A percentile compares a stretch with the other conserved stretches of the same genome.
phyloP scores from a whole-genome alignment of 2,888 invertebrate genomes.

The Morinoia aosen region DNA sequence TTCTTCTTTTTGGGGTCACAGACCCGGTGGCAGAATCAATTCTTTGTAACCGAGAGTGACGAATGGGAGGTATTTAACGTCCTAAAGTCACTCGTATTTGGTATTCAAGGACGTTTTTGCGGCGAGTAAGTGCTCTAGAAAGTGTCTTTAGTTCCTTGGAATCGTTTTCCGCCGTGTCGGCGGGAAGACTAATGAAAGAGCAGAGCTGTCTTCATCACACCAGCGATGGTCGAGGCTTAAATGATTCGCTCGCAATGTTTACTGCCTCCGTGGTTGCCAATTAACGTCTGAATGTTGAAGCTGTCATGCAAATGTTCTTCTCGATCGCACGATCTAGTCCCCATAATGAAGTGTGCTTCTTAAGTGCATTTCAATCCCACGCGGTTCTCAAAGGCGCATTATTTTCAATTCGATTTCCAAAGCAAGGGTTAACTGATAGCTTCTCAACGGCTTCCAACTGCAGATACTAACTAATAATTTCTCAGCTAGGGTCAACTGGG shows the following conservation, averaged over 20 bases:
- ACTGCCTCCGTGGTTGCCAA: background rate
- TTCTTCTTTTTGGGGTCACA: background rate
- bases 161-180: background rate
- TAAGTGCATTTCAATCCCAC: background rate
- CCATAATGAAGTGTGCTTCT: background rate
- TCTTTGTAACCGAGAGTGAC: background rate
- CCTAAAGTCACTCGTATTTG: conserved; percentile 24
- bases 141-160: background rate
- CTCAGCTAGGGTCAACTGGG: too few relatives aligned
- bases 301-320: conserved; percentile 3
- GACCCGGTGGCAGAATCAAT: background rate
- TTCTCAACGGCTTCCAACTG: background rate
- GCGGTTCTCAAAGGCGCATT: background rate
- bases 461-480: background rate
- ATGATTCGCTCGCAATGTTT: background rate
- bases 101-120: conserved; percentile 10
- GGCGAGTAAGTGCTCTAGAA: conserved; percentile 13
- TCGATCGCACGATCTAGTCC: background rate
- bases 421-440: background rate
- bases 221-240: background rate
- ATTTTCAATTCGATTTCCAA: background rate
- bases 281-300: background rate
- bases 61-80: background rate
- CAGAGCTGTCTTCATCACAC: background rate
- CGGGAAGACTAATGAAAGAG: background rate